Base-by-base conservation (phyloP, 2,888 invertebrate genomes). In the Tinea semifulvella region DNA sequence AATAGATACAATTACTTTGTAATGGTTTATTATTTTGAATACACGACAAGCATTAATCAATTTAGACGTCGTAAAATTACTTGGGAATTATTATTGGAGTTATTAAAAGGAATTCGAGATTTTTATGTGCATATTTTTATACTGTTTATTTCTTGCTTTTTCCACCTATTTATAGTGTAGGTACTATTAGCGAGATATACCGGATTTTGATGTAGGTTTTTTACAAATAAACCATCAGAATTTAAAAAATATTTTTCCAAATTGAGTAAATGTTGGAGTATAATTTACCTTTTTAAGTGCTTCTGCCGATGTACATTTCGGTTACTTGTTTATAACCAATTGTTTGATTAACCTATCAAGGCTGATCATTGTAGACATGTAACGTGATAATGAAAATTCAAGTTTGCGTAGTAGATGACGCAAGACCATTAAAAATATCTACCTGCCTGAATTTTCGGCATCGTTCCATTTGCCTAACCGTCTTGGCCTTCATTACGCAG, bases 381-480 rank as follows among this genome's bases (percentile, higher is more conserved):
- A 65, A 76, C 70, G 80, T 79, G 80, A 80, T 79, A 80, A 80
- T 80, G 76, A 79, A 80, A 79, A 74, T 76, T 77, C 79, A 80
- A 79, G 80, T 80, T 79, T 77, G 71, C 72, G 77, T 67, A 66
- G 61, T 56, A 65, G 68, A 77, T 80, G 80, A 79, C 79, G 80
- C 75, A 80, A 80, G 70, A 71, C 77, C 75, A 76, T 79, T 79
- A 79, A 79, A 50, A 49, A 47, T 62, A 63, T n/a, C n/a, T n/a
- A n/a, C n/a, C n/a, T n/a, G n/a, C 65, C 65, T 65, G 68, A 69
- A 61, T 77, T 77, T 80, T 79, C 75, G 80, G 79, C 77, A 70
- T 66, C 71, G 63, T 69, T 72, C 65, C 75, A 69, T 76, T 79
- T 76, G 76, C 74, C 71, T 71, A 68, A 72, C 66, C 65, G 63